Conservation (phyloP, 1,140 invertebrate species). For the Drosophila willistoni region DNA sequence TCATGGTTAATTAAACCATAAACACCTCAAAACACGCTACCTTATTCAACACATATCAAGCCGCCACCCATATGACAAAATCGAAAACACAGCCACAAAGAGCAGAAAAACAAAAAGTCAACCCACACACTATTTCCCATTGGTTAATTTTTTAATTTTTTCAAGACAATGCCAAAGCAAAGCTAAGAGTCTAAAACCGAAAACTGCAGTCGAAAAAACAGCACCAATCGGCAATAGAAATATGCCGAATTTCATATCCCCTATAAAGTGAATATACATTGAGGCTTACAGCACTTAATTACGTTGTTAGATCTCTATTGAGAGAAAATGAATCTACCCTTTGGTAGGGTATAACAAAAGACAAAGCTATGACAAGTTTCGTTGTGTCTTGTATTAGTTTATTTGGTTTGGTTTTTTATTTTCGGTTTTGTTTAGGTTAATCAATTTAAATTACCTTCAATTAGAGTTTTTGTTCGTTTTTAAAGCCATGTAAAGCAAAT, state of each 20-base stretch:
- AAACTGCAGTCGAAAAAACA: constrained; percentile 67
- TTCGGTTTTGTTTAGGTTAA: constrained; percentile 66
- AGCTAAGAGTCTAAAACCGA: constrained; percentile 42
- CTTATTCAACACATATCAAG: constrained; percentile 56
- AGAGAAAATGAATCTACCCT: not conserved
- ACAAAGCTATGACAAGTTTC: constrained; percentile 67
- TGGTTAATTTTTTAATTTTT: constrained; percentile 32
- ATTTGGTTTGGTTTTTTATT: constrained; percentile 23
- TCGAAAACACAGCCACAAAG: not conserved
- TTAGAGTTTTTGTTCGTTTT: constrained; percentile 66
- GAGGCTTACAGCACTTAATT: no score
- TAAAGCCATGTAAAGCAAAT: constrained; percentile 44
- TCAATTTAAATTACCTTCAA: constrained; percentile 81
- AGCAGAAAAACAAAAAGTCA: constrained; percentile 5
- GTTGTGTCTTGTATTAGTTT: constrained; percentile 11
- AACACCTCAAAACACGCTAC: constrained; percentile 75
- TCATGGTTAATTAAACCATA: constrained; percentile 72
- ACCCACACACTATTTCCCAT: constrained; percentile 64
- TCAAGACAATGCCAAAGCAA: constrained; percentile 70
- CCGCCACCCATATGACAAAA: constrained; percentile 68
- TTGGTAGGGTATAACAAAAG: constrained; percentile 27
- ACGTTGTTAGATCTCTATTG: no score
- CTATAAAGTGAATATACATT: not conserved
- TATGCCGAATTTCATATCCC: not conserved
- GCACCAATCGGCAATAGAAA: constrained; percentile 31